Base-by-base conservation (phyloP, 2,797 vertebrate species). In the Acanthurus leucopareius region DNA sequence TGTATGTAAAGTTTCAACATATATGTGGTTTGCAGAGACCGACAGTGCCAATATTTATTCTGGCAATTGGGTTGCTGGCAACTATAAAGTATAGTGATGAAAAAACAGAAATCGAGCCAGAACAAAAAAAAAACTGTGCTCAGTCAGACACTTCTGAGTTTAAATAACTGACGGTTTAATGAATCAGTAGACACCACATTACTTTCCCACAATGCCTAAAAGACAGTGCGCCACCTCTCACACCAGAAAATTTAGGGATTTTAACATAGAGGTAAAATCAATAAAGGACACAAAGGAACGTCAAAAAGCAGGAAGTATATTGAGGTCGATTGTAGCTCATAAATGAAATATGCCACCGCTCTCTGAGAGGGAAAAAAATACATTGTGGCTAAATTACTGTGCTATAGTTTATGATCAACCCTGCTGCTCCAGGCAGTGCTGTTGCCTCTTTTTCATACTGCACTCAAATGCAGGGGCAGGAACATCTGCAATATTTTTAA, bases 261-360 rank as follows among this genome's bases (percentile, higher is more conserved):
- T 89, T 86, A 84, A 81, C 77, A 58, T 75, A 59, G 88, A 53
- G 68, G 71, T 80, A 74, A 87, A 90, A 93, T 93, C 89, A 88
- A 91, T 90, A 85, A 73, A 61, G 22, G 71, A 79, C 81, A 90
- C 82, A 91, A 88, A 88, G 78, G 66, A 80, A 86, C 70, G 44
- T 82, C 75, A 82, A 73, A 35, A 80, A 80, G 81, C 78, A 84
- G 88, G 82, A 91, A 87, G 83, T 80, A 72, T 76, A 82, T 70
- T 42, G 64, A 78, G 78, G 73, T 78, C 70, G 73, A 79, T 79
- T 69, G 79, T 79, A 72, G 83, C 85, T 91, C 87, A 86, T 89
- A 80, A 89, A 89, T 93, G 81, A 89, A 89, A 91, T 79, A 90
- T 83, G 75, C 80, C 79, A 65, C 72, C 54, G n/a, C 85, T 89